Conservation (phyloP, 1,140 invertebrate species). For the Drosophila orosa region DNA sequence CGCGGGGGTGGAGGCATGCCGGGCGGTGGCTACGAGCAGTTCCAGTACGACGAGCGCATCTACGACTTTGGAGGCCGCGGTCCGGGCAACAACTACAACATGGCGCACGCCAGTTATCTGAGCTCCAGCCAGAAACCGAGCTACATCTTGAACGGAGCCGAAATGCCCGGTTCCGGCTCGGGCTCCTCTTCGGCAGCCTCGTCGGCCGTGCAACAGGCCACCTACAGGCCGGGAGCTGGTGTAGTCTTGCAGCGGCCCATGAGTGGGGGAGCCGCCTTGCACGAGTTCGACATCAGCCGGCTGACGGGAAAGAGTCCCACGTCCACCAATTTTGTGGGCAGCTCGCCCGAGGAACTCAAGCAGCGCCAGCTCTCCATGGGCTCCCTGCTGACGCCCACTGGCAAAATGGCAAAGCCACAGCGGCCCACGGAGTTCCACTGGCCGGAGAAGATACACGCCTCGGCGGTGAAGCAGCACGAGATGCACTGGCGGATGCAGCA, state of each 20-base stretch:
- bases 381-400: conserved; percentile 15
- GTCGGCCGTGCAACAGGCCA: conserved; percentile 58
- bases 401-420: conserved; percentile 49
- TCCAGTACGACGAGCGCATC: conserved; percentile 77
- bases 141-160: conserved; percentile 39
- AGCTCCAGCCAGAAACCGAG: conserved; percentile 49
- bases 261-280: conserved; percentile 56
- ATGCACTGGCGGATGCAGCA: conserved; percentile 72
- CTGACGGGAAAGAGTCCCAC: conserved; percentile 84
- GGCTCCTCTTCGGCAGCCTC: conserved; percentile 76
- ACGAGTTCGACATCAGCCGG: conserved; percentile 83
- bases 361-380: conserved; percentile 43
- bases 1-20: conserved; percentile 13
- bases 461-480: conserved; percentile 82
- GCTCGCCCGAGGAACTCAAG: conserved; percentile 66
- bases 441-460: conserved; percentile 84
- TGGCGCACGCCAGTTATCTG: conserved; percentile 23
- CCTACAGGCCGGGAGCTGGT: conserved; percentile 43
- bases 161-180: conserved; percentile 59
- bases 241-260: conserved; percentile 48
- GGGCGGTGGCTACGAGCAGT: conserved; percentile 63
- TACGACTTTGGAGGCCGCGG: conserved; percentile 83
- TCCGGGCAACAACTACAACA: conserved; percentile 74
- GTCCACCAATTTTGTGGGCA: conserved; percentile 77
- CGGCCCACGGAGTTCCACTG: conserved; percentile 77